Base-by-base conservation (phyloP, 2,797 vertebrate genomes). In the Delichon dasypus region DNA sequence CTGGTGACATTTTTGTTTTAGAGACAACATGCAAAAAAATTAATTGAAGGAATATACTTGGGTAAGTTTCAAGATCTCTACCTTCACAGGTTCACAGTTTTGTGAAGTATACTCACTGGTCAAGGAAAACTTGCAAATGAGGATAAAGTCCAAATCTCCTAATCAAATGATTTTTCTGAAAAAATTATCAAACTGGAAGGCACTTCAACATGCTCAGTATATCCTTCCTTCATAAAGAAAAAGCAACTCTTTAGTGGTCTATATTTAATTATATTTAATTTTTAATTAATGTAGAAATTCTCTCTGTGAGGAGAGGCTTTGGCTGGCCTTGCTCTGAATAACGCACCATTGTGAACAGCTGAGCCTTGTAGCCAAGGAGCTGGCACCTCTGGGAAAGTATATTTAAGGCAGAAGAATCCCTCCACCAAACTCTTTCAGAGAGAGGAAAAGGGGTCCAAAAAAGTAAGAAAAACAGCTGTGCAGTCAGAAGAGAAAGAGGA, bases 271-370 rank as follows among this genome's bases (percentile, higher is more conserved):
- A 21, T 57, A 83, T 83, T 96, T 76, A 84, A 75, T 8, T 77
- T 32, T n/a, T 66, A 85, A 80, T 78, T 90, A 84, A 93, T 85
- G 57, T 25, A 45, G 26, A 89, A 90, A 74, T 65, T 66, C 17
- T 47, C 11, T 79, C 61, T 32, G 7, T 26, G 20, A 55, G 16
- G 18, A 81, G 18, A 36, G 19, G 13, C 16, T 3, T 14, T 54
- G 42, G 13, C 21, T 44, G 32, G 26, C 7, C 19, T 11, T 16
- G 20, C n/a, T 57, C 2, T 32, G 48, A 3, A 3, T 0, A 1
- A 36, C 17, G 16, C 32, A 23, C 9, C 1, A 2, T 2, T 34
- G 19, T 38, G 29, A 32, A 25, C 5, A 5, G 8, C 21, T 34
- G 18, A 67, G 36, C n/a, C 9, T 23, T 11, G 11, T 21, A 53